phyloP scores from a whole-genome alignment of 2,797 vertebrate genomes.

The Gallirallus australis region DNA sequence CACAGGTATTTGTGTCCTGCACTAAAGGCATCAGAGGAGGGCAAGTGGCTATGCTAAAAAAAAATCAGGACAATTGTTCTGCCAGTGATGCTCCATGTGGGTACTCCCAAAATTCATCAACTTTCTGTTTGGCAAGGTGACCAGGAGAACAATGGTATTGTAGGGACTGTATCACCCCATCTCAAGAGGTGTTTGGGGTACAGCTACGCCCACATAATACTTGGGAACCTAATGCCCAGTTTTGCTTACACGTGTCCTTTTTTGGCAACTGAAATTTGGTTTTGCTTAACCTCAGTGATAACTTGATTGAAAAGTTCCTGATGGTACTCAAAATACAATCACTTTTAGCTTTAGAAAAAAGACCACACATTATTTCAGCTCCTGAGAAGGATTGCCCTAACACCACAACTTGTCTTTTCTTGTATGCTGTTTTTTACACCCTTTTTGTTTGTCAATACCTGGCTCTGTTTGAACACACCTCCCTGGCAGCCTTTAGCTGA shows the following conservation, averaged over 20 bases:
- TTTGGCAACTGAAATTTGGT: not conserved
- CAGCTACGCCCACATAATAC: accelerated
- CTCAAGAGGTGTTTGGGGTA: not conserved
- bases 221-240: not conserved
- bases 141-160: not conserved
- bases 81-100: not conserved
- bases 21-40: not conserved
- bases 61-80: not conserved
- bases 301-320: not conserved
- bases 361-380: not conserved
- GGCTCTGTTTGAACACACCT: not conserved
- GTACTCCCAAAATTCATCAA: not conserved
- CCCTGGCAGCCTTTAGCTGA: not conserved
- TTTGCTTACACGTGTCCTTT: not conserved
- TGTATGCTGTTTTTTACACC: not conserved
- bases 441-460: not conserved
- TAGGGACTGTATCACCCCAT: not conserved
- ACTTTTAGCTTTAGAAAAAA: not conserved
- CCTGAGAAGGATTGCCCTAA: not conserved
- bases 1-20: not conserved
- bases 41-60: not conserved
- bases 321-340: not conserved
- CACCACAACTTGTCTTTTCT: not conserved
- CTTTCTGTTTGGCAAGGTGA: not conserved
- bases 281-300: not conserved